Base-by-base conservation (phyloP, 1,140 invertebrate species). In the Gryon sp. region DNA sequence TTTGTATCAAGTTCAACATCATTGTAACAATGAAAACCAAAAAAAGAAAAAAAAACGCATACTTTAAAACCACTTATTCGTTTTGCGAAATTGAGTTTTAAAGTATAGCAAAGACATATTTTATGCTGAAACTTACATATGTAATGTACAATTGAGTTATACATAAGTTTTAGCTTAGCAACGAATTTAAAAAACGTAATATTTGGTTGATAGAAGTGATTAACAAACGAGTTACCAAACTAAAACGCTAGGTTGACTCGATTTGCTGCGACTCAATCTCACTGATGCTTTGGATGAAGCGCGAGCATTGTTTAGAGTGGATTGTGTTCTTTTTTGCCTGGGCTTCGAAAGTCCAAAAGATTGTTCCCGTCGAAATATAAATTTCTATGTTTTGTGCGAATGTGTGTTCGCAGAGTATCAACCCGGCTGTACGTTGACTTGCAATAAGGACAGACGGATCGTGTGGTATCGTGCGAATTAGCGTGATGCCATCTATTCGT, bases 401-500 rank as follows among this genome's bases (percentile, higher is more conserved):
- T 90, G 85, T 95, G 94, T 20, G 92, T 92, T 80, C 93, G 91
- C 76, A 95, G 89, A 12, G 94, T 95, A 89, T 96, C 95, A 82
- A 95, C 94, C 83, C 95, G 92, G 89, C 94, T 95, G 90, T 95
- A 96, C 36, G 93, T 94, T 78, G 94, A 93, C 62, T 93, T 92
- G 89, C 95, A 96, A 86, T 95, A 94, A 24, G 94, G 94, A 85
- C 95, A 96, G 78, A 91, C 91, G 66, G 93, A 95, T 73, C 94
- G 90, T 86, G 94, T 92, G 41, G 93, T 91, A 30, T 93, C 94
- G 86, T 95, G 95, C 72, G 93, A 94, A 88, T 95, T 94, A 89
- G 92, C 94, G 89, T 96, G 94, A 87, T 96, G 95, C 94, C 95
- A 95, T 81, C 94, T 90, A 88, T 95, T 95, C 83, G 94, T 93